Evolutionary conservation across 2,797 vertebrate genomes (phyloP).

Genomic region (Hemibagrus guttatus): DNA sequence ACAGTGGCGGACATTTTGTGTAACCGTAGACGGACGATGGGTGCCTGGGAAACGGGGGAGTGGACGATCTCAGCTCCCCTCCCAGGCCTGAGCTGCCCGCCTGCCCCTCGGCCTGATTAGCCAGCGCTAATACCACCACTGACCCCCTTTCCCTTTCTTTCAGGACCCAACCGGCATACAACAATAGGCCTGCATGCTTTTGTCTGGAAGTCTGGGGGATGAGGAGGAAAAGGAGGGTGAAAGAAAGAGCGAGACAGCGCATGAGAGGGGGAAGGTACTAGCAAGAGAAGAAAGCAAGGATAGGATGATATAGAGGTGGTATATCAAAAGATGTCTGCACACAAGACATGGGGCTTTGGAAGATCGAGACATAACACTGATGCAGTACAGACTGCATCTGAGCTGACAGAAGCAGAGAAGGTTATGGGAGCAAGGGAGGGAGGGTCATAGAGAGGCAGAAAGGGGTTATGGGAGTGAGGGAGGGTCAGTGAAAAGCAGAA

Average conservation of each 20-base stretch:
- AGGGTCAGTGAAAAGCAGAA: constrained; percentile 34
- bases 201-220: constrained; percentile 49
- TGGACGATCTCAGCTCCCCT: constrained; percentile 63
- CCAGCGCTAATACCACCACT: constrained; percentile 62
- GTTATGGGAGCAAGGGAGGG: constrained; percentile 29
- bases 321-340: constrained; percentile 33
- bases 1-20: constrained; percentile 74
- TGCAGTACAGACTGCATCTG: constrained; percentile 1
- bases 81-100: constrained; percentile 53
- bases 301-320: constrained; percentile 38
- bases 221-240: constrained; percentile 43
- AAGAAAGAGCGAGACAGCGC: constrained; percentile 18
- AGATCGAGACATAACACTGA: constrained; percentile 18
- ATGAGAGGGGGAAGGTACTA: not conserved
- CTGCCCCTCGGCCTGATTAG: constrained; percentile 61
- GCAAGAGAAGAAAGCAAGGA: constrained; percentile 22
- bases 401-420: constrained; percentile 15
- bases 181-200: constrained; percentile 54
- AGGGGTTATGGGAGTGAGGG: constrained; percentile 35
- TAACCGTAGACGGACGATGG: constrained; percentile 67
- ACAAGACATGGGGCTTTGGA: constrained; percentile 21
- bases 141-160: constrained; percentile 65
- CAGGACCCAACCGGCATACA: constrained; percentile 50
- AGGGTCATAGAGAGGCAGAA: constrained; percentile 35
- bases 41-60: constrained; percentile 64